Conservation (phyloP, 2,888 invertebrate genomes). For the Smittia aterrima region DNA sequence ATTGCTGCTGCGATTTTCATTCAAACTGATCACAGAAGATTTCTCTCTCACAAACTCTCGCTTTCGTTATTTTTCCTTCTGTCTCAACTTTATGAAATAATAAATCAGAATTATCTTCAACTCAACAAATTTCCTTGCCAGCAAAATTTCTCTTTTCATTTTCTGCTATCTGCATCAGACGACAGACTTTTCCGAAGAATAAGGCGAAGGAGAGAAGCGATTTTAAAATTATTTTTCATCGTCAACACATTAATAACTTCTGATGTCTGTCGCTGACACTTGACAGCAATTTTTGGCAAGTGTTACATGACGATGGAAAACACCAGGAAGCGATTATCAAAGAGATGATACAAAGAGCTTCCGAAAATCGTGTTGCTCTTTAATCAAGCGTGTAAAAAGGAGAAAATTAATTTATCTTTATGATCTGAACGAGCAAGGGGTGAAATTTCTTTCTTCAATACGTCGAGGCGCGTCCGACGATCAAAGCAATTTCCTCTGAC, state of each 20-base stretch:
- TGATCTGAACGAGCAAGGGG: neutral
- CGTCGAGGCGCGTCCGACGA: neutral
- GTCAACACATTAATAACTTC: slow-evolving; percentile 41
- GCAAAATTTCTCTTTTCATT: neutral
- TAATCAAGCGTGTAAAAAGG: slow-evolving; percentile 18
- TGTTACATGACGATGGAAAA: slow-evolving; percentile 32
- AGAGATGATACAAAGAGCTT: slow-evolving; percentile 18
- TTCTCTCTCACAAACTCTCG: neutral
- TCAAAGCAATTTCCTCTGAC: neutral
- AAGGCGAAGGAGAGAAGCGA: neutral
- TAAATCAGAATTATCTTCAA: slow-evolving; percentile 16
- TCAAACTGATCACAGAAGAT: neutral
- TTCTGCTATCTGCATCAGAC: neutral
- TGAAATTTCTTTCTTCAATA: neutral
- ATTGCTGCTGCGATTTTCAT: neutral
- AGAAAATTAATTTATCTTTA: slow-evolving; percentile 32
- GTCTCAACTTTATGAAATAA: neutral
- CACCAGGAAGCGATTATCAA: slow-evolving; percentile 40
- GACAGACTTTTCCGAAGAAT: neutral
- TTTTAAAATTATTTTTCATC: slow-evolving; percentile 40
- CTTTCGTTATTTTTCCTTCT: neutral
- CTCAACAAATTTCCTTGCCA: neutral
- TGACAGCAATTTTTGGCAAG: slow-evolving; percentile 41
- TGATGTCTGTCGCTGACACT: slow-evolving; percentile 36
- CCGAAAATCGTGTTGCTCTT: slow-evolving; percentile 29